A percentile compares a stretch with the other conserved stretches of the same genome.
phyloP scores from a whole-genome alignment of 2,113 vertebrate species.

The Myrmophylax atrothorax region DNA sequence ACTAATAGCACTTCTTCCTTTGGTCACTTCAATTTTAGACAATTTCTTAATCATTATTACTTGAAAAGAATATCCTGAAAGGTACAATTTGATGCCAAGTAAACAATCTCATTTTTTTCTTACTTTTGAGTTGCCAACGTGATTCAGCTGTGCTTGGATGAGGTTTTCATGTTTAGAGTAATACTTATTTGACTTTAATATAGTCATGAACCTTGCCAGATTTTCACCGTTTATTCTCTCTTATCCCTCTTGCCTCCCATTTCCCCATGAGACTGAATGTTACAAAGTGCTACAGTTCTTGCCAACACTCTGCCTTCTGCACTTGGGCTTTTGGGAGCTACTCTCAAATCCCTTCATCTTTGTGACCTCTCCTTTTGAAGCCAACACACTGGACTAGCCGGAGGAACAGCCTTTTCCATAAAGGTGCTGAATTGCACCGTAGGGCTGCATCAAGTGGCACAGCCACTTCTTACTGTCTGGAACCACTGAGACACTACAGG shows the following conservation, averaged over 20 bases:
- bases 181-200: not conserved
- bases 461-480: not conserved
- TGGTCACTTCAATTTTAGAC: not conserved
- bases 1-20: not conserved
- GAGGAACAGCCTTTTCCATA: not conserved
- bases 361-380: not conserved
- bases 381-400: too few relatives aligned
- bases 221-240: not conserved
- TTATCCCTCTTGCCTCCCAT: not conserved
- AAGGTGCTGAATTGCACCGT: not conserved
- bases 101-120: not conserved
- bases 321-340: not conserved
- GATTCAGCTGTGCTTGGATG: not conserved
- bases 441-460: not conserved
- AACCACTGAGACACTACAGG: not conserved
- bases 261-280: not conserved
- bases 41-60: not conserved
- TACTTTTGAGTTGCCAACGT: not conserved
- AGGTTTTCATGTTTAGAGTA: not conserved
- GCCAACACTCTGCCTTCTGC: not conserved
- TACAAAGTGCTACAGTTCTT: not conserved
- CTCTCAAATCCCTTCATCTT: not conserved
- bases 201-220: not conserved
- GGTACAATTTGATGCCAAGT: not conserved
- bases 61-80: constrained; percentile 7